Conservation (phyloP, 2,888 invertebrate species). For the Melanophora roralis region DNA sequence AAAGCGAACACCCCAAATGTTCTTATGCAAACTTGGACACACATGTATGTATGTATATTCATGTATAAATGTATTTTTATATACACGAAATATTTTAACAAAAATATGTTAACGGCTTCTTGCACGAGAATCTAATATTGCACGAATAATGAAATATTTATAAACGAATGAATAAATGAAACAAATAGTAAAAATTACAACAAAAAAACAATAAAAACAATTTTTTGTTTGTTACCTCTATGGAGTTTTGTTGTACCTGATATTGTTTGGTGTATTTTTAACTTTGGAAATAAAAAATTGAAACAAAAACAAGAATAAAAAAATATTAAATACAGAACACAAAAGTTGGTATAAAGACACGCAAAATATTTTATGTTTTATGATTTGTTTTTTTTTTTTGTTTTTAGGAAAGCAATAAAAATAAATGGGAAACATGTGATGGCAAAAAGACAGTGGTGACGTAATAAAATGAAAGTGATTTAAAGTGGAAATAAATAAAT, state of each 20-base stretch:
- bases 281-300: background rate
- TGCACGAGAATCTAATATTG: constrained; percentile 64
- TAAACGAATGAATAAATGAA: constrained; percentile 38
- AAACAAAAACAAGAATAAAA: constrained; percentile 24
- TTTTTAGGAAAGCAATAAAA: constrained; percentile 33
- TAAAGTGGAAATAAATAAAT: background rate
- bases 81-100: background rate
- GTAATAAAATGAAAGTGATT: background rate
- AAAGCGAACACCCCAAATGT: too few species aligned
- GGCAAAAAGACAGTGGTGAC: background rate
- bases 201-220: background rate
- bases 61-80: background rate
- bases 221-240: constrained; percentile 31
- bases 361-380: constrained; percentile 58
- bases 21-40: too few species aligned
- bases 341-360: constrained; percentile 35
- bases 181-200: too few species aligned
- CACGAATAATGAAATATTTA: constrained; percentile 63
- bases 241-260: constrained; percentile 19
- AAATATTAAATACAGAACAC: constrained; percentile 38
- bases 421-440: constrained; percentile 26
- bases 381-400: constrained; percentile 50
- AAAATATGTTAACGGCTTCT: constrained; percentile 60
- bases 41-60: background rate
- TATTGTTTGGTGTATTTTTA: constrained; percentile 42